A percentile compares a stretch with the other conserved stretches of the same genome.
Evolutionary conservation across 2,113 vertebrate genomes (phyloP).

Genomic region (Trematocara variabile): DNA sequence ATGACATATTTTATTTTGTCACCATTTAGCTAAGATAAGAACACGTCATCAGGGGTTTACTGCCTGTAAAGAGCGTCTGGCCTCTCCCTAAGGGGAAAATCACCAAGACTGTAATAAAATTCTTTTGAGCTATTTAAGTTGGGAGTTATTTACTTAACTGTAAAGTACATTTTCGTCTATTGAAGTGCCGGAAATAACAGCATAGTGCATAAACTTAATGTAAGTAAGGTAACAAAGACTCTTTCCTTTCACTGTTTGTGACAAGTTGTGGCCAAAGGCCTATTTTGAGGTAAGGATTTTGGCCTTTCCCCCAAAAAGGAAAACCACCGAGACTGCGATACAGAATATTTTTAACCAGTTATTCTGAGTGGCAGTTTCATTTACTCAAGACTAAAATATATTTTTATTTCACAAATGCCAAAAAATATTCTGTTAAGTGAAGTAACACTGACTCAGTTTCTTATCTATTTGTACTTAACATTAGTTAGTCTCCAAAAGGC

Average conservation of each 20-base stretch:
- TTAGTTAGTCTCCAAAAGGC: not conserved
- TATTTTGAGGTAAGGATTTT: not conserved
- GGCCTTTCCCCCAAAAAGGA: not conserved
- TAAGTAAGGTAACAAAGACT: not conserved
- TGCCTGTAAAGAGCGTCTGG: not conserved
- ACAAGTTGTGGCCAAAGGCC: not conserved
- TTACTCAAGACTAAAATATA: not conserved
- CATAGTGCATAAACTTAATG: not conserved
- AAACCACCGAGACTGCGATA: accelerated
- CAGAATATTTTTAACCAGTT: not conserved
- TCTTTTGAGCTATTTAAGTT: not conserved
- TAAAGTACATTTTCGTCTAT: not conserved
- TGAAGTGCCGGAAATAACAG: not conserved
- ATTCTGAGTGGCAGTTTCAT: not conserved
- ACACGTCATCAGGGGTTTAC: not conserved
- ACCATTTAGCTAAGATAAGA: not conserved
- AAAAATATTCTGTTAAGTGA: not conserved
- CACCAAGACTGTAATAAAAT: not conserved
- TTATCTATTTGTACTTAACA: not conserved
- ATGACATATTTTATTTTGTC: not conserved
- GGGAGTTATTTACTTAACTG: not conserved
- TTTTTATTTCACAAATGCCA: not conserved
- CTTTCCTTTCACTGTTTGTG: not conserved
- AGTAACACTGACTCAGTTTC: not conserved
- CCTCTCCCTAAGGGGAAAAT: not conserved